Conservation (phyloP, 1,140 invertebrate genomes). For the Calliphora vicina region DNA sequence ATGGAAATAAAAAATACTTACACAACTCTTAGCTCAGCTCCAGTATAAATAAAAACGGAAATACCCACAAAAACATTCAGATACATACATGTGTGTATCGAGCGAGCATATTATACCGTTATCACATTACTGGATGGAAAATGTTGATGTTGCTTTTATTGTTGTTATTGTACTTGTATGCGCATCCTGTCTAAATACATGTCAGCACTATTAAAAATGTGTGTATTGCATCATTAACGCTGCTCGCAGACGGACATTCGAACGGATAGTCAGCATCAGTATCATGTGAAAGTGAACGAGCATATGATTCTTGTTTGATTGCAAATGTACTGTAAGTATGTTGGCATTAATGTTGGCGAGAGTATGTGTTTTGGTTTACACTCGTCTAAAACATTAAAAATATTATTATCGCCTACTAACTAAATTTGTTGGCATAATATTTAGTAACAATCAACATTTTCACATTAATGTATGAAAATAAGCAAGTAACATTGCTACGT, state of each 20-base stretch:
- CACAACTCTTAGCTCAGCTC: too few relatives aligned
- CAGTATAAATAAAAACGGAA: neutral
- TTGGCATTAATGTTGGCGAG: neutral
- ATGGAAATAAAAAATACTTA: too few relatives aligned
- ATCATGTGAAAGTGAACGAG: neutral
- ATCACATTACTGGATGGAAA: neutral
- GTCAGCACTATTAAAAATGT: neutral
- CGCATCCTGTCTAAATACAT: slow-evolving; percentile 12
- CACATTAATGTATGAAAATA: neutral
- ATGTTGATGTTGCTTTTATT: neutral
- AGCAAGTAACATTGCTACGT: too few relatives aligned
- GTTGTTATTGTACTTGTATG: neutral
- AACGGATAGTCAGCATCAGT: neutral
- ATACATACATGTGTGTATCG: too few relatives aligned
- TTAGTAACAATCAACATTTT: neutral
- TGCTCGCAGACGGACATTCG: too few relatives aligned
- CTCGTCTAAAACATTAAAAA: neutral
- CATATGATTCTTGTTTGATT: neutral
- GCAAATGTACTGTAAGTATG: neutral
- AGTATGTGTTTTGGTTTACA: neutral
- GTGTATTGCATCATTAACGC: neutral
- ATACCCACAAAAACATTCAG: neutral
- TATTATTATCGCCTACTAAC: neutral
- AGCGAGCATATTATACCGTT: neutral
- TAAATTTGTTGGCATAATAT: neutral